phyloP scores from a whole-genome alignment of 2,888 invertebrate species.

The Aphrophora alni region DNA sequence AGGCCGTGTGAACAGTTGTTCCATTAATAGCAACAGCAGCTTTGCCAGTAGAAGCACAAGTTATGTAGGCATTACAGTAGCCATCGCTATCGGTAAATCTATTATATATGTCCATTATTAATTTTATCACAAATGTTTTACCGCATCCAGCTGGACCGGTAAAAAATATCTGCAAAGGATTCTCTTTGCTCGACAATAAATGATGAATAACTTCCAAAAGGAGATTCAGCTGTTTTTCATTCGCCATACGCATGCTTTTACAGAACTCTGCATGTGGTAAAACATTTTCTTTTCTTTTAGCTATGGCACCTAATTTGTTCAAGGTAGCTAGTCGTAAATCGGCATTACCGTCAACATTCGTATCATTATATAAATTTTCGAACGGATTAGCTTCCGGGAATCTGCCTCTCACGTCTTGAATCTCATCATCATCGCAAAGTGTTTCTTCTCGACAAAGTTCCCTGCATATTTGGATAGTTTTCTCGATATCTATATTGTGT shows the following conservation, averaged over 20 bases:
- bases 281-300: too few relatives aligned
- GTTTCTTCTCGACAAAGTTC: too few relatives aligned
- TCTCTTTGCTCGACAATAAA: not conserved
- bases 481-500: too few relatives aligned
- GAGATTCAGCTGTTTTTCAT: not conserved
- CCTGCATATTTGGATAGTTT: not conserved
- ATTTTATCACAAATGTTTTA: constrained; percentile 55
- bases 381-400: not conserved
- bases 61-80: constrained; percentile 55
- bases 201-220: not conserved
- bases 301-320: too few relatives aligned
- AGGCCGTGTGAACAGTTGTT: constrained; percentile 55
- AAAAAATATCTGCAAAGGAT: constrained; percentile 49
- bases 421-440: not conserved
- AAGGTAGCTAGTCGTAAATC: too few relatives aligned
- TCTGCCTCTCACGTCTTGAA: not conserved
- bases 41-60: constrained; percentile 57
- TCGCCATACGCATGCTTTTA: not conserved
- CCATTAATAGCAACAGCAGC: constrained; percentile 56
- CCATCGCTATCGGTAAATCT: constrained; percentile 54
- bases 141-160: constrained; percentile 54
- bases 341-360: not conserved
- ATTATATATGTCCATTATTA: constrained; percentile 57
- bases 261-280: not conserved
- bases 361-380: not conserved